phyloP scores from a whole-genome alignment of 2,797 vertebrate species.

The Leptoclinus maculatus region DNA sequence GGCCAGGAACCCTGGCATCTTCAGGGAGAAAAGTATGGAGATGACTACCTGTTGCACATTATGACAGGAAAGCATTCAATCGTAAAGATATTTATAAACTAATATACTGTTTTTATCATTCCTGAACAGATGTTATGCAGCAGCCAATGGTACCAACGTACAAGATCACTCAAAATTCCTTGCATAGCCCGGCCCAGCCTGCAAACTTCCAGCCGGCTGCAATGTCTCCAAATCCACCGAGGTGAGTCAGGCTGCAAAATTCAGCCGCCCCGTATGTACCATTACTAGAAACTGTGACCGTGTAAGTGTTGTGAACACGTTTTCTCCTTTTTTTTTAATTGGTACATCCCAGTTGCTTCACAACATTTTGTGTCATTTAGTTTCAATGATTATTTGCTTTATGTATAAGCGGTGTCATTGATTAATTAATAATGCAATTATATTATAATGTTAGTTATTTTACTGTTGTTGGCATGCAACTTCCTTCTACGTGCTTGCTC shows the following conservation, averaged over 20 bases:
- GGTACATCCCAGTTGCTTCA: background rate
- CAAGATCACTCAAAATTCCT: slow-evolving; percentile 97
- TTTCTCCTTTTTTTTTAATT: background rate
- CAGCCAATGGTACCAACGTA: slow-evolving; percentile 93
- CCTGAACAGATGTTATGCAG: slow-evolving; percentile 89
- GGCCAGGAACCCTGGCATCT: slow-evolving; percentile 98
- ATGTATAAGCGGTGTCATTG: background rate
- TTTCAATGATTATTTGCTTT: background rate
- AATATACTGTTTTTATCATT: slow-evolving; percentile 3
- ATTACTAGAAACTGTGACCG: background rate
- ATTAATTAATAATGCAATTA: background rate
- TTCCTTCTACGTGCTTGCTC: background rate
- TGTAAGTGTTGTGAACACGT: background rate
- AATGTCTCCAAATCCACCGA: slow-evolving; percentile 97
- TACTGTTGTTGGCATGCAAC: background rate
- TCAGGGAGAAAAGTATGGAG: slow-evolving; percentile 97
- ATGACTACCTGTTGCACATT: slow-evolving; percentile 59
- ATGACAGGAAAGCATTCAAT: background rate
- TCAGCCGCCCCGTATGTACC: background rate
- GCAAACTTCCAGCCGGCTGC: slow-evolving; percentile 96
- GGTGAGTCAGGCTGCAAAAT: slow-evolving; percentile 77
- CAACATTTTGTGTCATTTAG: background rate
- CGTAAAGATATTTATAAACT: background rate
- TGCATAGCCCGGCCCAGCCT: slow-evolving; percentile 95
- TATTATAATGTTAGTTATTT: background rate